phyloP scores from a whole-genome alignment of 2,888 invertebrate genomes.

The Corbicula japonica region DNA sequence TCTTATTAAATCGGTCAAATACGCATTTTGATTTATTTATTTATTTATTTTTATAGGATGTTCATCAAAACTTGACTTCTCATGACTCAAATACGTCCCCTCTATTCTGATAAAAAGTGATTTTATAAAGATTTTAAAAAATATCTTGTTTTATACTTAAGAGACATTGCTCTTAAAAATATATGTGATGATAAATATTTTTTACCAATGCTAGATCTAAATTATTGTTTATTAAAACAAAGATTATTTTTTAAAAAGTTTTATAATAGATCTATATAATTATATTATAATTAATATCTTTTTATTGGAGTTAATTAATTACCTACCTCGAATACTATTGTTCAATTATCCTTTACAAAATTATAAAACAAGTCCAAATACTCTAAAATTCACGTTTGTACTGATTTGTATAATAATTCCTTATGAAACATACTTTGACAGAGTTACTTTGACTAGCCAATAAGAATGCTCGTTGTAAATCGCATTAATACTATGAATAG shows the following conservation, averaged over 20 bases:
- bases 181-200: no score
- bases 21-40: no score
- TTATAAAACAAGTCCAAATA: background rate
- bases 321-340: background rate
- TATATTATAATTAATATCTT: background rate
- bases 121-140: no score
- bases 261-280: background rate
- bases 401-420: conserved; percentile 14
- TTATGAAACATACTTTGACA: conserved; percentile 30
- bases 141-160: no score
- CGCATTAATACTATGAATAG: conserved; percentile 12
- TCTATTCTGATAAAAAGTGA: no score
- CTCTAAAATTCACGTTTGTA: background rate
- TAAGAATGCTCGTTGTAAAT: conserved; percentile 36
- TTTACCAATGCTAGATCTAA: no score
- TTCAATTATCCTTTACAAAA: background rate
- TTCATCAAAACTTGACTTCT: no score
- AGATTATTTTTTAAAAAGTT: background rate
- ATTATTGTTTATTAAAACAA: background rate
- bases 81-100: no score
- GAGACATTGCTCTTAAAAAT: no score
- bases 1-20: no score
- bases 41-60: no score
- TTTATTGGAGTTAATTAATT: background rate
- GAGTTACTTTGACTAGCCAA: conserved; percentile 24